Percentiles rank a stretch among this genome's conserved stretches.
Conservation (phyloP, 2,113 vertebrate species). For the Solenodon paradoxus region DNA sequence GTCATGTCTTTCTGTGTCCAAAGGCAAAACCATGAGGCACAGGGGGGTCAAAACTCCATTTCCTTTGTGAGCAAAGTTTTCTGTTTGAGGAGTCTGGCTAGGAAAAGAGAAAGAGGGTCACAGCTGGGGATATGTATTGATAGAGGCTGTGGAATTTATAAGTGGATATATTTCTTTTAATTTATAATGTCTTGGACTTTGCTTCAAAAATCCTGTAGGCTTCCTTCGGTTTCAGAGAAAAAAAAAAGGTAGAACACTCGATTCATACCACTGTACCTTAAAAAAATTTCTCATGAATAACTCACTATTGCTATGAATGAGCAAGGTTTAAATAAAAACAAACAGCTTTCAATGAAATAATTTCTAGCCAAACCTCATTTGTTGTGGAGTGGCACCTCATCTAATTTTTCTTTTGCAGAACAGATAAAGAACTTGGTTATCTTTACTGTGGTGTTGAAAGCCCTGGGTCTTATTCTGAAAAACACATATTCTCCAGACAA, state of each 20-base stretch:
- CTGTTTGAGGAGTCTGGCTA: neutral
- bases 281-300: neutral
- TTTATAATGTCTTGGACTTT: neutral
- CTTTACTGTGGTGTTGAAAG: neutral
- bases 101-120: neutral
- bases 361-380: neutral
- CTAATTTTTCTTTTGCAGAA: conserved; percentile 17
- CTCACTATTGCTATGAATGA: neutral
- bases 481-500: neutral
- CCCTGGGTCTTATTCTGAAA: neutral
- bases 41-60: neutral
- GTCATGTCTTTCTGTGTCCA: neutral
- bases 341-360: neutral
- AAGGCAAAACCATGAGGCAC: neutral
- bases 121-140: neutral
- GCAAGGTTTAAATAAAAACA: neutral
- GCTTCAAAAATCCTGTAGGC: neutral
- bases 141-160: neutral
- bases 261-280: neutral
- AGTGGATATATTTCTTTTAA: neutral
- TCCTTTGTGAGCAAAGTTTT: neutral
- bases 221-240: neutral
- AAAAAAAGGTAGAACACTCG: neutral
- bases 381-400: neutral
- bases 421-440: neutral